Base-by-base conservation (phyloP, 2,888 invertebrate species). In the Polydrusus cervinus region DNA sequence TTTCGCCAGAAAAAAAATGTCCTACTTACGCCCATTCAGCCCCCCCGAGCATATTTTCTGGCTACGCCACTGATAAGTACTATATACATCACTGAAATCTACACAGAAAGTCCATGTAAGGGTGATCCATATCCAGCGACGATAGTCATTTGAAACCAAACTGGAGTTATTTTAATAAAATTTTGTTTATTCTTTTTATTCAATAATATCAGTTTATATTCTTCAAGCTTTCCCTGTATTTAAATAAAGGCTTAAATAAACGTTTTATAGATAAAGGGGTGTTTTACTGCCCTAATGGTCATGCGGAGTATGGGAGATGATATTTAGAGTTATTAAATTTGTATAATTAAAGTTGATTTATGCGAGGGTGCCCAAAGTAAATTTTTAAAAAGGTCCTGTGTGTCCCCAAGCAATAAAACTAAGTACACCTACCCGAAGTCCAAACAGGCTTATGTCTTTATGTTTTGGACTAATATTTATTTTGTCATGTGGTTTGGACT, bases 271-370 rank as follows among this genome's bases (percentile, higher is more conserved):
- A 71, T 75, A 75, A 75, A 71, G 55, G 74, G 75, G 70, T 25
- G 60, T 75, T 75, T 71, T 71, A 75, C 71, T 75, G 67, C 71
- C 67, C 51, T 75, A 75, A 75, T 67, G 71, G 61, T 20, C 10
- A 16, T 49, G 53, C 47, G 66, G 70, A 71, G 75, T 40, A 70
- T 71, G 67, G 57, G 65, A 71, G 75, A 72, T 66, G 76, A 76
- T 72, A 76, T 76, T 70, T 76, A 70, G 61, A 76, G 69, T 74
- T 70, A 76, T 76, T 73, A 76, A 76, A 76, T 76, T 74, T 74
- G 76, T 70, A 76, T 73, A 76, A 76, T 76, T 76, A 76, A 73
- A 74, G 73, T 49, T 73, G 76, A 73, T 76, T 76, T 76, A 76
- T 70, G 68, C 25, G 49, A 66, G 69, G 76, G 72, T 67, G 53